Base-by-base conservation (phyloP, 2,888 invertebrate genomes). In the Alloscopus bannaensis region DNA sequence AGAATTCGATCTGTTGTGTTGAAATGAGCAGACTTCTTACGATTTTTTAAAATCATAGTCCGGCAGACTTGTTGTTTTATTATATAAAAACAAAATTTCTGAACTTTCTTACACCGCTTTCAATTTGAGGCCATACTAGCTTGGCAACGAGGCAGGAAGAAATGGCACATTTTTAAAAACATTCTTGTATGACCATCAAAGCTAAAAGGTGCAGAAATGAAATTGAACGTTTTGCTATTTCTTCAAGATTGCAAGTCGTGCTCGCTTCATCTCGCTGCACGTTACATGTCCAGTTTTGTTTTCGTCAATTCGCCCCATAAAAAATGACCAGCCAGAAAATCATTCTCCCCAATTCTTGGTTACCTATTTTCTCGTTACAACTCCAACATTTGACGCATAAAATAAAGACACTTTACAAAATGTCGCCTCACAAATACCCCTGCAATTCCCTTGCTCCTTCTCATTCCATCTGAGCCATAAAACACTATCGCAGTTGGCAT, bases 401-500 rank as follows among this genome's bases (percentile, higher is more conserved):
- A 8, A 36, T 36, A 8, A 8, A 36, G 13, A 36, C 6, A 13
- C 13, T 8, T 36, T 6, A 47, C 47, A 47, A 47, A 36, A 13
- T n/a, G n/a, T n/a, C 47, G 6, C 18, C 47, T 13, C 47, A 47
- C 47, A 59, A 59, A 59, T 59, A 36, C 29, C 16, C 18, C n/a
- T 57, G 28, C 57, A 57, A 50, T 11, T 20, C 22, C 36, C 13
- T 36, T 13, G 36, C 18, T 20, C 60, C 31, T 26, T 60, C 60
- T 24, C 57, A n/a, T 26, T 22, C 50, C 29, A 31, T 50, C 26
- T 29, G 8, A 55, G 57, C 40, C 29, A 57, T 70, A 70, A 70
- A 70, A 45, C 28, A 18, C 24, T 45, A 70, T 70, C 70, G 42
- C 42, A 20, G 59, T 16, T 70, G 31, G 42, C 42, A 70, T 70